Evolutionary conservation across 2,113 vertebrate species (phyloP).

Genomic region (Xenopus laevis): DNA sequence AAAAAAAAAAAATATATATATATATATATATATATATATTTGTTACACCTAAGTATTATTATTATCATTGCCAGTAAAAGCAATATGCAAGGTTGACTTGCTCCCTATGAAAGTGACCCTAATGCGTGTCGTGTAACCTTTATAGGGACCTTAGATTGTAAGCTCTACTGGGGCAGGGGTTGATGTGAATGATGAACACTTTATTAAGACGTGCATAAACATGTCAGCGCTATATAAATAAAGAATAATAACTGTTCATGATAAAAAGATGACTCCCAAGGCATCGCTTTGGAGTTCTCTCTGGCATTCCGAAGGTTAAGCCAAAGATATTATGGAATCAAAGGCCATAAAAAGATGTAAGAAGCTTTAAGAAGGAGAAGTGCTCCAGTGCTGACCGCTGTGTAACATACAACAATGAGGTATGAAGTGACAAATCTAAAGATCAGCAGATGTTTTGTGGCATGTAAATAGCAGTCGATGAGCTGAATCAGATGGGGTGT

Average conservation of each 20-base stretch:
- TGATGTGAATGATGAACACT: too few relatives aligned
- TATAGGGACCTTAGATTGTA: too few relatives aligned
- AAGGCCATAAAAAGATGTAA: background rate
- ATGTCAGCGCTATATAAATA: too few relatives aligned
- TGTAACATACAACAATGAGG: background rate
- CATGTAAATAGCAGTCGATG: slow-evolving; percentile 28
- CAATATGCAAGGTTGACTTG: background rate
- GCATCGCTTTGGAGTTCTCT: background rate
- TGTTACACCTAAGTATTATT: background rate
- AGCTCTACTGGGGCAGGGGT: too few relatives aligned
- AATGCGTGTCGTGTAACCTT: too few relatives aligned
- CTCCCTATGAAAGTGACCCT: too few relatives aligned
- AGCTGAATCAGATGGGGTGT: slow-evolving; percentile 32
- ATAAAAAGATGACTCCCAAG: too few relatives aligned
- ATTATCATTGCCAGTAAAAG: too few relatives aligned
- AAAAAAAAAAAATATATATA: too few relatives aligned
- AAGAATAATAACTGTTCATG: too few relatives aligned
- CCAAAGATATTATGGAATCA: background rate
- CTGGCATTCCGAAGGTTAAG: background rate
- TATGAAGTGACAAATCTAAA: slow-evolving; percentile 1
- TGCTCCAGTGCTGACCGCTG: background rate
- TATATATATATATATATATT: background rate
- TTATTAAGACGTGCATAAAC: too few relatives aligned
- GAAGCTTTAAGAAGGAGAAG: background rate
- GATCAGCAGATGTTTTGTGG: slow-evolving; percentile 20